Evolutionary conservation across 2,797 vertebrate species (phyloP), one percentile per base, ranked within the genome.

Genomic region (Chelon auratus): DNA sequence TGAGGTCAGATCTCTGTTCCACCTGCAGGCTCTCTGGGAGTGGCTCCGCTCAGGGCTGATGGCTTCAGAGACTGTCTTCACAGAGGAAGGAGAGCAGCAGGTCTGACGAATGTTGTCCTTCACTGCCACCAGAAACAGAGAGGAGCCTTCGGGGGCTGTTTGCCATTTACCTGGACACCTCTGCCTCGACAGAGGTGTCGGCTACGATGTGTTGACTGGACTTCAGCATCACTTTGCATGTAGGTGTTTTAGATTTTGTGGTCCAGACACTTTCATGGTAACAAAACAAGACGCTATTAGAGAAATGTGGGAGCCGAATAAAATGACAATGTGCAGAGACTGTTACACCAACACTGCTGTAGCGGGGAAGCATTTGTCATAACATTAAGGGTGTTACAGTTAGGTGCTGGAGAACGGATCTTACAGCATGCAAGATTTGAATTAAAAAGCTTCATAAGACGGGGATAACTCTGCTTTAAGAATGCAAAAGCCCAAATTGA

Each of bases 141-240:
- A 64, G 11, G 7, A 62, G 15, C 12, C 53, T 20, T 61, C 11
- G 3, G 52, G 62, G 30, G 18, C n/a, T 9, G 11, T 40, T 11
- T 10, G 42, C 20, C 0, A 36, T 72, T 58, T 64, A 12, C 39
- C 2, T 75, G 50, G 81, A 69, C 60, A 69, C 73, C 48, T 43
- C 48, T 62, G 50, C 65, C 9, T 24, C 13, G 56, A 26, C 66
- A 62, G 47, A 62, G 60, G 43, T 70, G 80, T 75, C 69, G 63
- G 24, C n/a, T 56, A 0, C 39, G 5, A 13, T 24, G 22, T 53
- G 7, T 22, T 67, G 17, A 22, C 17, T 58, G 43, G n/a, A 15
- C 14, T 0, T 8, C 30, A 36, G 26, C 51, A 4, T 37, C 4
- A n/a, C 17, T 48, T 30, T 47, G 55, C 0, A 6, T 42, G 45